These are phyloP conservation scores for Hylaeus anthracinus DNA, from an alignment of 1,140 invertebrate genomes.

Conservation along the genomic window DNA sequence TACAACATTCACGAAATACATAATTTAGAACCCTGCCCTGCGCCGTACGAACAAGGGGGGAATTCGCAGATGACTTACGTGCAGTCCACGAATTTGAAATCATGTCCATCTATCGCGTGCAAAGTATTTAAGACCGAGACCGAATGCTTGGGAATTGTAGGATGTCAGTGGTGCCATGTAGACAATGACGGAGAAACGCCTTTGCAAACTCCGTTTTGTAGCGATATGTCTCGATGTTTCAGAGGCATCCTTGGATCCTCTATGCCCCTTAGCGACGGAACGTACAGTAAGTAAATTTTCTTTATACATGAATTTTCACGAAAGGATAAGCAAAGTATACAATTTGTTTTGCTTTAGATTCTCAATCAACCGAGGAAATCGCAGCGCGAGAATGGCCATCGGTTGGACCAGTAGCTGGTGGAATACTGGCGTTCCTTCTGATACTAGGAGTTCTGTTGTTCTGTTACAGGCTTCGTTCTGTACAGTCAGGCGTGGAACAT, in stretches of 20 bases:
- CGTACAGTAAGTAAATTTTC: conserved; percentile 77
- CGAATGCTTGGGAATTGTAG: conserved; percentile 91
- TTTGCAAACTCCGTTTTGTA: conserved; percentile 88
- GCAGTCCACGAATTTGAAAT: conserved; percentile 79
- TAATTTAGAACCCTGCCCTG: conserved; percentile 67
- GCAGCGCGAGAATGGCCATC: conserved; percentile 81
- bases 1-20: conserved; percentile 71
- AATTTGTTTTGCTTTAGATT: conserved; percentile 70
- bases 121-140: conserved; percentile 87
- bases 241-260: conserved; percentile 91
- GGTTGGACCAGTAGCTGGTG: conserved; percentile 85
- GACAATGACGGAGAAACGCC: conserved; percentile 87
- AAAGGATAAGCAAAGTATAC: neutral
- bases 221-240: conserved; percentile 90
- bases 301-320: neutral
- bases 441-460: conserved; percentile 84
- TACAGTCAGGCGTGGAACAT: conserved; percentile 76
- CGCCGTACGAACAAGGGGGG: conserved; percentile 75
- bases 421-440: conserved; percentile 84
- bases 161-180: conserved; percentile 95
- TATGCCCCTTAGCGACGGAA: conserved; percentile 90
- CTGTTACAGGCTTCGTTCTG: conserved; percentile 82
- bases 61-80: conserved; percentile 72
- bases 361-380: conserved; percentile 78
- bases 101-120: conserved; percentile 90